Conservation (phyloP, 1,140 invertebrate genomes). For the Ceratina australensis region DNA sequence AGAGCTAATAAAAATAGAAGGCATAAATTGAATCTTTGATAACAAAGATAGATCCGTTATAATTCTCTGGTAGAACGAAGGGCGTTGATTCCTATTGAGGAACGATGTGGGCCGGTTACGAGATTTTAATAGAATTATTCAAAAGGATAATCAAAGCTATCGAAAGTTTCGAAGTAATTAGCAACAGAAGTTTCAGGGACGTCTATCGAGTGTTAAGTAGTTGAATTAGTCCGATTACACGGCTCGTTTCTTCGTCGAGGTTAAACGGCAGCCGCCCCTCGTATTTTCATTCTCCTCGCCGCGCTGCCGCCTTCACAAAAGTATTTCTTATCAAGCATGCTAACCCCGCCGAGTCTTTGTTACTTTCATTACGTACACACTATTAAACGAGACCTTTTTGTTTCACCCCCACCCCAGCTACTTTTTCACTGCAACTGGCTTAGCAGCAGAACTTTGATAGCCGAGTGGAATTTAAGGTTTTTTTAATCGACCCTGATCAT, state of each 20-base stretch:
- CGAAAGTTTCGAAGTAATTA: conserved; percentile 35
- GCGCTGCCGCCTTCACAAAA: background rate
- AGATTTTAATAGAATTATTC: conserved; percentile 33
- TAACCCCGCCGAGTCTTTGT: background rate
- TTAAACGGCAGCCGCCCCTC: background rate
- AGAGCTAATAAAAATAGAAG: background rate
- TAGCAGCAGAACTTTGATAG: background rate
- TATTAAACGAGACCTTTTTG: conserved; percentile 7
- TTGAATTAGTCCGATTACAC: conserved; percentile 43
- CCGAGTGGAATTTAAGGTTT: background rate
- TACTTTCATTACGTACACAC: conserved; percentile 7
- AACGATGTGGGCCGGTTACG: background rate
- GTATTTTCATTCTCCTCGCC: background rate
- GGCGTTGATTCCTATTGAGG: background rate
- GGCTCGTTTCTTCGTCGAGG: conserved; percentile 24
- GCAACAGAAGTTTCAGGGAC: conserved; percentile 16
- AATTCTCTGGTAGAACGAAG: background rate
- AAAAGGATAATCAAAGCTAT: conserved; percentile 20
- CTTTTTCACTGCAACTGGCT: background rate
- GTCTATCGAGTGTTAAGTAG: conserved; percentile 32
- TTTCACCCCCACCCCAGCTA: background rate
- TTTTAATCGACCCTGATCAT: conserved; percentile 1
- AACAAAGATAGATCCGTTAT: background rate
- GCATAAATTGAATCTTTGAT: background rate
- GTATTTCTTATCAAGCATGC: conserved; percentile 27